Percentiles rank a stretch among this genome's conserved stretches.
These are phyloP conservation scores for Onychostruthus taczanowskii DNA, from an alignment of 2,113 vertebrate genomes.

Conservation along the genomic window DNA sequence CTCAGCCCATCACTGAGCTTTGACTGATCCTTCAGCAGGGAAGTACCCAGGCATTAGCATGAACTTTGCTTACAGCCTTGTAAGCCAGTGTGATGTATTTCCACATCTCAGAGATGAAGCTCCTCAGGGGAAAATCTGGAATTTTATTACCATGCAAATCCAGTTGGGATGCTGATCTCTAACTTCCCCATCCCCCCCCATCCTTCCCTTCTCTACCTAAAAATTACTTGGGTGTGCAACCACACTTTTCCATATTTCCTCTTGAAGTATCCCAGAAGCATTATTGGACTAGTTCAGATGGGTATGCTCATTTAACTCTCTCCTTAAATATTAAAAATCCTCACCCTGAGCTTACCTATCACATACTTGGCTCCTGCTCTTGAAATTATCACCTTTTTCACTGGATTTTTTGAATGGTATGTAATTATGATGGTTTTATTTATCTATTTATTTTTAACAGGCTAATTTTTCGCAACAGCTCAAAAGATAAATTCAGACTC, in stretches of 20 bases:
- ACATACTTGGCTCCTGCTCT: background rate
- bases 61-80: background rate
- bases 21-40: background rate
- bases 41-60: background rate
- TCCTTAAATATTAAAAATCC: background rate
- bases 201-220: background rate
- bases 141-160: conserved; percentile 17
- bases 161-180: background rate
- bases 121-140: background rate
- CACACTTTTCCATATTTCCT: background rate
- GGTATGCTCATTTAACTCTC: background rate
- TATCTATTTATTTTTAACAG: background rate
- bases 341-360: background rate
- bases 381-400: background rate
- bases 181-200: background rate
- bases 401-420: background rate
- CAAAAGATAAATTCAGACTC: background rate
- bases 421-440: background rate
- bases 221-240: background rate
- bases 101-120: background rate
- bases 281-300: background rate
- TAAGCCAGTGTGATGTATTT: background rate
- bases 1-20: background rate
- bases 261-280: background rate
- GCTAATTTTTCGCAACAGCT: background rate